These are phyloP conservation scores for Ficedula albicollis DNA, from an alignment of 2,797 vertebrate species.

Conservation along the genomic window DNA sequence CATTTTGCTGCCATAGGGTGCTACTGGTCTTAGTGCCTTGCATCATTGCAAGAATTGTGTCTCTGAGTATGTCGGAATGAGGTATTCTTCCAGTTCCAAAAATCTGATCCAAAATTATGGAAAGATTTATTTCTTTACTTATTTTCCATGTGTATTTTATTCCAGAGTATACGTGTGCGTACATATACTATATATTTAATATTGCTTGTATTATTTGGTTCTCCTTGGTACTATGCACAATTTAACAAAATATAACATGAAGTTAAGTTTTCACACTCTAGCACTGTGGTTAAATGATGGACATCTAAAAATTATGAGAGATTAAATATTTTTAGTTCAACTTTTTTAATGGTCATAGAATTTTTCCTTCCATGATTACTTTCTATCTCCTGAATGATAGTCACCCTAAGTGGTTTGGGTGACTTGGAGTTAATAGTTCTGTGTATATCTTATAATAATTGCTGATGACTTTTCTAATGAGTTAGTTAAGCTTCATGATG, in stretches of 20 bases:
- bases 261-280: background rate
- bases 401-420: background rate
- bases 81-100: background rate
- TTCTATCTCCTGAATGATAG: background rate
- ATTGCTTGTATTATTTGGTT: background rate
- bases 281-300: background rate
- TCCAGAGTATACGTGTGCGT: background rate
- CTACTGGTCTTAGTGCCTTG: background rate
- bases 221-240: background rate
- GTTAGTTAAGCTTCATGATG: background rate
- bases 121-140: background rate
- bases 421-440: background rate
- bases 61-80: background rate
- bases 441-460: background rate
- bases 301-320: background rate
- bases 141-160: background rate
- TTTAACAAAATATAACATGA: background rate
- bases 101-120: background rate
- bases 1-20: background rate
- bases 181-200: background rate
- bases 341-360: background rate
- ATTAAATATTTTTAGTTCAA: fast-evolving
- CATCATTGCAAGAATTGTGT: background rate
- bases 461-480: background rate
- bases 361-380: background rate